Evolutionary conservation across 2,888 invertebrate species (phyloP), one percentile per base, ranked within the genome.

Genomic region (Strigamia transsilvanica): DNA sequence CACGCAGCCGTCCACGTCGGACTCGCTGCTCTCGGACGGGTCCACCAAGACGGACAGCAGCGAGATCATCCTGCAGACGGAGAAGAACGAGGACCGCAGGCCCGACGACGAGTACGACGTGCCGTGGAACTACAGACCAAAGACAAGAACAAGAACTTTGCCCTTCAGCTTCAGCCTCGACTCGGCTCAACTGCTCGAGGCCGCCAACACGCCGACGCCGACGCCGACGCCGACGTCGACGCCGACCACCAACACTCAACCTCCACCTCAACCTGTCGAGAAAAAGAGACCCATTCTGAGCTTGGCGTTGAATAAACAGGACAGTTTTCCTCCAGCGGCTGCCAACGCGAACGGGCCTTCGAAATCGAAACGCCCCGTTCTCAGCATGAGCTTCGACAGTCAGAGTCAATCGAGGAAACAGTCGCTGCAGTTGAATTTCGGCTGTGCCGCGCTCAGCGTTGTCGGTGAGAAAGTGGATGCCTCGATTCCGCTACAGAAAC

Each of bases 401-500:
- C 83, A 83, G 23, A 84, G 83, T 73, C 84, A 84, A 78, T 83
- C 83, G 82, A 83, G 83, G 51, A 82, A 82, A 80, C 27, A 78
- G n/a, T 46, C 41, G 85, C 88, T 90, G 32, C 88, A 88, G 46
- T 86, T 91, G 83, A 90, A 90, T 85, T 88, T 90, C 84, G 88
- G 87, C 42, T 88, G 89, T 78, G 87, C 90, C 83, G 90, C 91
- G 83, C 86, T 89, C 61, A 92, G 92, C 82, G 91, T 92, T 80
- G 84, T 85, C 5, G 92, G 92, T 84, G 94, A 94, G 87, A 90
- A 93, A 84, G 93, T 96, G 85, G 95, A 96, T 87, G 91, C 93
- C 7, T 91, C 92, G 84, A 90, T 95, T 85, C 94, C 96, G 84
- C 90, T 96, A 85, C 94, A 96, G 88, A 91, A 94, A 88, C 96